Base-by-base conservation (phyloP, 2,797 vertebrate species). In the Acomys russatus region DNA sequence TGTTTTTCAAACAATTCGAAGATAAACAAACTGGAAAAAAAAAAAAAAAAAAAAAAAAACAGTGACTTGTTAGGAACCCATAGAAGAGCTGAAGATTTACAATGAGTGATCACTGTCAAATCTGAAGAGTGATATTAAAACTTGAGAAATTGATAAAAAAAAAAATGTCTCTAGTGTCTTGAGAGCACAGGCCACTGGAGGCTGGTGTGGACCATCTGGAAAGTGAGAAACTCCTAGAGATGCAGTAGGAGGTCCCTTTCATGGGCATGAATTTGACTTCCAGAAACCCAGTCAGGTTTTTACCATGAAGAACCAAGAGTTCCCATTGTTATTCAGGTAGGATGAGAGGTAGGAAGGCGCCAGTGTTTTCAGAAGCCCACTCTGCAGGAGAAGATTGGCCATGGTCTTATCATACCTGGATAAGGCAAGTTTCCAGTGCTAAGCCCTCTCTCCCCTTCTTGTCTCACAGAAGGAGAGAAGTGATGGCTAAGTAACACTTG, bases 1-100 rank as follows among this genome's bases (percentile, higher is more conserved):
- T 30, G 9, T 56, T 25, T 30, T 54, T 33, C 10, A 28, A 64
- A 66, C 2, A 59, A 82, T 38, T 59, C 9, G 28, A 92, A 82
- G 3, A 20, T 82, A 25, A 66, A 64, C n/a, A 78, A 61, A 66
- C 18, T 79, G n/a, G n/a, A 51, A 88, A 86, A 74, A 82, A 88
- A 22, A 88, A 79, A 88, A 82, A 74, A 22, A 94, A 84, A 88
- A 15, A 92, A 86, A 88, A 82, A 74, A 23, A 91, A 77, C 4
- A 74, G 10, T 28, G 33, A 10, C 18, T 44, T 68, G 22, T 38
- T 44, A 22, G 49, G 63, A 63, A 59, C 18, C 35, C 49, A 56
- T 22, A 23, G 51, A 49, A 64, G 44, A 92, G 9, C 3, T 44
- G 25, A 56, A 3, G 44, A 22, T 7, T 28, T 38, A 18, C 49